Evolutionary conservation across 2,113 vertebrate genomes (phyloP).

Genomic region (Dromiciops gliroides): DNA sequence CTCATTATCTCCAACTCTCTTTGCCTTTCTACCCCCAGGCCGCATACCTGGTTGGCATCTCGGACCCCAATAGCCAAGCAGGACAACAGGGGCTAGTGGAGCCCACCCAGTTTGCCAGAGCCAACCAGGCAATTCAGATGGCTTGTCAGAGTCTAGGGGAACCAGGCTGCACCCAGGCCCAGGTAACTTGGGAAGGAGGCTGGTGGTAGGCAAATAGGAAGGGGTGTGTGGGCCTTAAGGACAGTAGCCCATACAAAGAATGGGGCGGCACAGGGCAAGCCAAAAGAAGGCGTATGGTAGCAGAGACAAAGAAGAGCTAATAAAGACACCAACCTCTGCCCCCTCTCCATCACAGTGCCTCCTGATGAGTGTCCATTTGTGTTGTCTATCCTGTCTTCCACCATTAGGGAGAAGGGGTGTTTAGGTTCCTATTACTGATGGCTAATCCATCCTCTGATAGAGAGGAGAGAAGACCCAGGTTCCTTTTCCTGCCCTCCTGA

Average conservation of each 20-base stretch:
- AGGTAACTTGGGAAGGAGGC: conserved; percentile 84
- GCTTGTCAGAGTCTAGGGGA: conserved; percentile 98
- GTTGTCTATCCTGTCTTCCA: background rate
- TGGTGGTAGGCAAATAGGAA: background rate
- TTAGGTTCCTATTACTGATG: background rate
- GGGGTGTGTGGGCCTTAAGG: background rate
- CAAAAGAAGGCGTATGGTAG: background rate
- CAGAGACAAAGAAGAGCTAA: background rate
- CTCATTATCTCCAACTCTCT: background rate
- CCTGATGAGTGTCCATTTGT: background rate
- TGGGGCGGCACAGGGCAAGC: background rate
- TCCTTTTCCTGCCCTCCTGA: background rate
- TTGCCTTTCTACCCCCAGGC: conserved; percentile 83
- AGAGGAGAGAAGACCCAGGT: background rate
- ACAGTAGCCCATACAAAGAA: background rate
- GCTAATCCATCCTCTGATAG: background rate
- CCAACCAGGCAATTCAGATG: conserved; percentile 99
- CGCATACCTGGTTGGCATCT: conserved; percentile 95
- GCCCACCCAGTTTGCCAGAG: conserved; percentile 96
- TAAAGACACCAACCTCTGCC: background rate
- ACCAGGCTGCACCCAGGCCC: conserved; percentile 95
- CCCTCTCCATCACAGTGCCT: background rate
- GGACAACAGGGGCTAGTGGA: conserved; percentile 97
- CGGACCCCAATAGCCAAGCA: conserved; percentile 95
- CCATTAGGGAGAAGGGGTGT: background rate